Evolutionary conservation across 2,113 vertebrate species (phyloP).

Genomic region (Synodontis membranacea): DNA sequence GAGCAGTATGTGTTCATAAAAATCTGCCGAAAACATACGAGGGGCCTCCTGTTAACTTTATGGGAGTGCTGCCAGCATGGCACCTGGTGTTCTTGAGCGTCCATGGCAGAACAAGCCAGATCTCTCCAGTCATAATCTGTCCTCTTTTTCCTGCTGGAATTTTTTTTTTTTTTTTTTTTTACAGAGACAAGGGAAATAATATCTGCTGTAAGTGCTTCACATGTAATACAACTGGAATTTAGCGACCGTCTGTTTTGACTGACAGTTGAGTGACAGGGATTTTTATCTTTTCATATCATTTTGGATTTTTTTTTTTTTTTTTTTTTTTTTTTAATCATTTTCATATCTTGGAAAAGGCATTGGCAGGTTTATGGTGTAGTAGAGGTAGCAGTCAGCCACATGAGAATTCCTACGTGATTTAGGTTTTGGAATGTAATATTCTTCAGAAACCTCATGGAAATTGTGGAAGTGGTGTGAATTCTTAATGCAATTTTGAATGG

Average conservation of each 20-base stretch:
- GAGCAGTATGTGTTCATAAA: slow-evolving; percentile 32
- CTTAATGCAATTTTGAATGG: not conserved
- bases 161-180: too few species aligned
- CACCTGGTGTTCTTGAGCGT: slow-evolving; percentile 29
- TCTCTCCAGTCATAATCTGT: slow-evolving; percentile 33
- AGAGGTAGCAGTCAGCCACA: not conserved
- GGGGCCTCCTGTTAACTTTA: slow-evolving; percentile 24
- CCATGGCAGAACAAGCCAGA: slow-evolving; percentile 22
- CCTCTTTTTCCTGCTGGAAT: slow-evolving; percentile 38
- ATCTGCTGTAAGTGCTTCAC: slow-evolving; percentile 15
- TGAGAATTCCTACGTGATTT: not conserved
- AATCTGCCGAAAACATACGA: not conserved
- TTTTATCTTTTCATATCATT: too few species aligned
- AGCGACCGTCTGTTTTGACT: not conserved
- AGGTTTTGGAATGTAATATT: slow-evolving; percentile 25
- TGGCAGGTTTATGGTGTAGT: slow-evolving; percentile 10
- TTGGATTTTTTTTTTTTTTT: not conserved
- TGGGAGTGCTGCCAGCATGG: slow-evolving; percentile 15
- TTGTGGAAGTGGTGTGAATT: not conserved
- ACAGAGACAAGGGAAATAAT: slow-evolving; percentile 48
- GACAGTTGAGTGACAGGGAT: slow-evolving; percentile 9
- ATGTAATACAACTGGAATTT: slow-evolving; percentile 37
- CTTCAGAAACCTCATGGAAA: not conserved
- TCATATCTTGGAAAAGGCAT: slow-evolving; percentile 16
- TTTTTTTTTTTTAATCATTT: not conserved